A percentile compares a stretch with the other conserved stretches of the same genome.
Evolutionary conservation across 2,888 invertebrate genomes (phyloP).

Genomic region (Perizoma flavofasciatum): DNA sequence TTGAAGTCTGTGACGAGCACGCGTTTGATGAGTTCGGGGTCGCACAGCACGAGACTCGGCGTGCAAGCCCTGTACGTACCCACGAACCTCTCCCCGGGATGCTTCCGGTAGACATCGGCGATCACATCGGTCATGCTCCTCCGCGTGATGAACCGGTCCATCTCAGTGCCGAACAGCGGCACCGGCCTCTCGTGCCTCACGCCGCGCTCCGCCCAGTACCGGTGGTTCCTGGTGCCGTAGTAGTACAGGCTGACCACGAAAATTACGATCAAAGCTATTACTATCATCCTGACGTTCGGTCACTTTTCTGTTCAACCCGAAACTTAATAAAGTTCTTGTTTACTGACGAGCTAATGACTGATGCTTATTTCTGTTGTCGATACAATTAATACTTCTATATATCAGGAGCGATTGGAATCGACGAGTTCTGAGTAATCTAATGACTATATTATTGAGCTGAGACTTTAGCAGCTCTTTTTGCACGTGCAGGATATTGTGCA

Average conservation of each 20-base stretch:
- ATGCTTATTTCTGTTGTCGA: too few relatives aligned
- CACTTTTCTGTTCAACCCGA: too few relatives aligned
- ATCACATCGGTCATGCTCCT: conserved; percentile 50
- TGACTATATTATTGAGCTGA: too few relatives aligned
- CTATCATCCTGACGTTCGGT: conserved; percentile 20
- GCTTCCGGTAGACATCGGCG: conserved; percentile 58
- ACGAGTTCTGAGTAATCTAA: too few relatives aligned
- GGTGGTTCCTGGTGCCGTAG: conserved; percentile 51
- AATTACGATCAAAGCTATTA: conserved; percentile 26
- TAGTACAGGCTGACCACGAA: conserved; percentile 47
- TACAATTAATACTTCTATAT: too few relatives aligned
- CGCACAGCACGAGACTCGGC: conserved; percentile 59
- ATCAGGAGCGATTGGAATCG: too few relatives aligned
- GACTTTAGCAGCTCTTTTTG: too few relatives aligned
- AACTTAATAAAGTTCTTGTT: too few relatives aligned
- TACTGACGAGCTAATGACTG: too few relatives aligned
- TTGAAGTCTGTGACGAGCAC: conserved; percentile 59
- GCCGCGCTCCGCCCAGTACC: conserved; percentile 57
- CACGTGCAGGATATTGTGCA: too few relatives aligned
- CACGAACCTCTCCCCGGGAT: conserved; percentile 57
- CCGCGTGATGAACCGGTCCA: conserved; percentile 46
- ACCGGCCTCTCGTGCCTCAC: conserved; percentile 58
- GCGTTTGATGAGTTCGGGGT: conserved; percentile 59
- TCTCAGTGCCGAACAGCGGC: conserved; percentile 58
- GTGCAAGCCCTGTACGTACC: conserved; percentile 54